Evolutionary conservation across 2,797 vertebrate species (phyloP).

Genomic region (Semaprochilodus insignis): DNA sequence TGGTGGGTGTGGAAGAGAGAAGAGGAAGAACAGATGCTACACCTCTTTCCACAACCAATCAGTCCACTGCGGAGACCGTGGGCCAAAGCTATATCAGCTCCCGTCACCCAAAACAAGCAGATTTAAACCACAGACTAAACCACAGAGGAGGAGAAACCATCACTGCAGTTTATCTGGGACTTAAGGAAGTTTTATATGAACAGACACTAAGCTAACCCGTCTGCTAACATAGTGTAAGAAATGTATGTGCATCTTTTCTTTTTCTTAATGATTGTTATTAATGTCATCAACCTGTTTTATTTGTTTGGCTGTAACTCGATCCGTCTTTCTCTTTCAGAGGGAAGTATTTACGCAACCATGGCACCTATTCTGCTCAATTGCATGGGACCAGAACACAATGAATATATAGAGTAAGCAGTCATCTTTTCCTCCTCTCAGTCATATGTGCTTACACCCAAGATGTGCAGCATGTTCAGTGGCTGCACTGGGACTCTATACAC

Average conservation of each 20-base stretch:
- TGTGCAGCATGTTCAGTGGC: too few species aligned
- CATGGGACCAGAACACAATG: constrained; percentile 68
- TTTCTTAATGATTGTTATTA: background rate
- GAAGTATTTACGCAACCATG: constrained; percentile 64
- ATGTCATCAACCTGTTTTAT: background rate
- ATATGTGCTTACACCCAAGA: too few species aligned
- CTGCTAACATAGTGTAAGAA: background rate
- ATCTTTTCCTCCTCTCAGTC: background rate
- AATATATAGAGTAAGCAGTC: constrained; percentile 78
- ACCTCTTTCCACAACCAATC: constrained; percentile 56
- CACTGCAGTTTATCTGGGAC: constrained; percentile 7
- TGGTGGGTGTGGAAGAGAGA: background rate
- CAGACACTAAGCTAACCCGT: background rate
- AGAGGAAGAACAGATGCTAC: constrained; percentile 21
- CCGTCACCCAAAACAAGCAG: background rate
- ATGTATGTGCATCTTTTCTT: background rate
- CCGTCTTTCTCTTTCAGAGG: constrained; percentile 34
- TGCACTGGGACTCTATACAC: too few species aligned
- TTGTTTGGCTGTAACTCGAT: background rate
- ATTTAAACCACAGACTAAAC: constrained; percentile 34
- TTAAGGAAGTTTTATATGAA: background rate
- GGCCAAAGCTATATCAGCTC: constrained; percentile 43
- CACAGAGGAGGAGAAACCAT: constrained; percentile 20
- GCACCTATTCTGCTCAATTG: constrained; percentile 76
- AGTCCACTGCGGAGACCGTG: background rate